phyloP scores from a whole-genome alignment of 2,888 invertebrate genomes.

The Laspeyria flexula region DNA sequence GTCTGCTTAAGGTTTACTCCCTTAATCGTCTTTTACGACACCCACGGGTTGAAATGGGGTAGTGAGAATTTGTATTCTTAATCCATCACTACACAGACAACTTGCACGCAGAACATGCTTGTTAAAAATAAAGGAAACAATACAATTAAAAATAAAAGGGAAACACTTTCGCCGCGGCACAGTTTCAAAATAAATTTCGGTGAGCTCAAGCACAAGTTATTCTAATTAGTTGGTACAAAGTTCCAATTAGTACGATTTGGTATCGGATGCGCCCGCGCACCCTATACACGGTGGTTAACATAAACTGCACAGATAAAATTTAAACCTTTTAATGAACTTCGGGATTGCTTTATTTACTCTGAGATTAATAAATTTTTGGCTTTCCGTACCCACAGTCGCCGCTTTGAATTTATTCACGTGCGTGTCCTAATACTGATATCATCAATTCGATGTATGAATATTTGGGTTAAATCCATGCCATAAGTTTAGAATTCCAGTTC shows the following conservation, averaged over 20 bases:
- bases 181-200: conserved; percentile 59
- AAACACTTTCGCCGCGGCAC: conserved; percentile 54
- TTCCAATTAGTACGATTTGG: conserved; percentile 75
- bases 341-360: conserved; percentile 72
- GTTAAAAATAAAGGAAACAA: conserved; percentile 28
- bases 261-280: conserved; percentile 61
- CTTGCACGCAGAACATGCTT: conserved; percentile 8
- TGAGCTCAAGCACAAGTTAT: conserved; percentile 59
- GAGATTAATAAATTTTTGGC: conserved; percentile 67
- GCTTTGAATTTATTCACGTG: conserved; percentile 44
- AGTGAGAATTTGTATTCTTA: too few species aligned
- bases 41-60: too few species aligned
- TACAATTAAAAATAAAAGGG: conserved; percentile 39
- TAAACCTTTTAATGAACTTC: conserved; percentile 76
- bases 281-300: conserved; percentile 66
- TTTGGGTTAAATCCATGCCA: background rate
- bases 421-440: conserved; percentile 49
- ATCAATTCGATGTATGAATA: conserved; percentile 32
- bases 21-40: too few species aligned
- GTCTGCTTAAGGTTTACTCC: too few species aligned
- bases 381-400: conserved; percentile 51
- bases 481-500: background rate
- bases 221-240: conserved; percentile 77
- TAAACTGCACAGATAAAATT: conserved; percentile 79
- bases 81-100: too few species aligned